Base-by-base conservation (phyloP, 1,140 invertebrate genomes). In the Dufourea novaeangliae region DNA sequence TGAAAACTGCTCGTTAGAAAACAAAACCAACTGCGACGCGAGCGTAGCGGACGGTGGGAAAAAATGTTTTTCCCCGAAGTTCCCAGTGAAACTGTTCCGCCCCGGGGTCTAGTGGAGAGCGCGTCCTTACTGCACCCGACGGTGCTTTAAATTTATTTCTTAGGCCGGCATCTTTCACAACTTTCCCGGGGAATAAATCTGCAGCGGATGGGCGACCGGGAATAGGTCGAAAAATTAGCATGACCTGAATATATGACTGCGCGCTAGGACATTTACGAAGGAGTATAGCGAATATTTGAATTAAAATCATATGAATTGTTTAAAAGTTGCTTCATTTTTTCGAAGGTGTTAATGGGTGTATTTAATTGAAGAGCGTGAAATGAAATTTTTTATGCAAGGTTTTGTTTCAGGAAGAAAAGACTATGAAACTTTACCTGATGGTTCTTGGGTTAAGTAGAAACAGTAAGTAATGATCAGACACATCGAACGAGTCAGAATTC, bases 71-170 rank as follows among this genome's bases (percentile, higher is more conserved):
- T 72, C n/a, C 8, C 2, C 11, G n/a, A 72, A 72, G 27, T 72
- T 62, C 14, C 12, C n/a, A 34, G 32, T 34, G 44, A 72, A n/a
- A 62, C 27, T 69, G 39, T 34, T 39, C n/a, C 59, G 37, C 29
- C n/a, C 3, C 0, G 14, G 29, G n/a, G 10, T 29, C 10, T 44
- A 44, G 50, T 37, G 32, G 39, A 12, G 14, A 14, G 17, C 37
- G 39, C 62, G 62, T 44, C n/a, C 63, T n/a, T 56, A 59, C 27
- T 46, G 39, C 73, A 57, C 64, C 72, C 72, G 67, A 20, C 6
- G 72, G 64, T 57, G 73, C 63, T 22, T 68, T 59, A 75, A 68
- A 75, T 75, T 75, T 59, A 75, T 75, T 75, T 75, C 73, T 68
- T 75, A 46, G 34, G 64, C 29, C 64, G 20, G 39, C 66, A 50